Percentiles rank a stretch among this genome's conserved stretches.
Evolutionary conservation across 2,888 invertebrate species (phyloP).

Genomic region (Flabesymbios commensalis): DNA sequence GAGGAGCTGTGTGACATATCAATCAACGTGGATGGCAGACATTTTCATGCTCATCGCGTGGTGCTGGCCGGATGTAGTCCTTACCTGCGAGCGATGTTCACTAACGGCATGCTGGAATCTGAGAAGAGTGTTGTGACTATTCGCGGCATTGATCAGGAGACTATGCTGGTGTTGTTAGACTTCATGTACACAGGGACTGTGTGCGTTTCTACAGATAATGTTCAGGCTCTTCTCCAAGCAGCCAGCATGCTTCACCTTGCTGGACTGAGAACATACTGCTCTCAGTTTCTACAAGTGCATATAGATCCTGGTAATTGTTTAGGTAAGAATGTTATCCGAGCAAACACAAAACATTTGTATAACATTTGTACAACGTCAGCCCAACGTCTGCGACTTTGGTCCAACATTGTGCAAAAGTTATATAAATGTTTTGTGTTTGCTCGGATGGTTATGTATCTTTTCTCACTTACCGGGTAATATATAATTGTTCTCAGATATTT

Average conservation of each 20-base stretch:
- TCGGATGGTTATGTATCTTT: no score
- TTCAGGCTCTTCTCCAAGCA: slow-evolving; percentile 54
- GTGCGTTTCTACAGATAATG: slow-evolving; percentile 54
- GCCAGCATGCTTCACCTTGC: slow-evolving; percentile 52
- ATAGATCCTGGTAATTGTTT: slow-evolving; percentile 54
- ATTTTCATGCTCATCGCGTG: slow-evolving; percentile 54
- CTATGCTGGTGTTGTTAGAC: slow-evolving; percentile 53
- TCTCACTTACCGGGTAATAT: no score
- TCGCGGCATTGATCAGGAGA: slow-evolving; percentile 50
- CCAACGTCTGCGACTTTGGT: no score
- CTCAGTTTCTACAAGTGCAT: slow-evolving; percentile 55
- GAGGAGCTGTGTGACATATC: slow-evolving; percentile 53
- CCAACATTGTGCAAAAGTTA: no score
- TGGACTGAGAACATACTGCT: slow-evolving; percentile 47
- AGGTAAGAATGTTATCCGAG: no score
- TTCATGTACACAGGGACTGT: slow-evolving; percentile 57
- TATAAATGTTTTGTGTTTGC: no score
- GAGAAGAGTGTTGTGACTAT: slow-evolving; percentile 49
- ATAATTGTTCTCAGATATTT: no score
- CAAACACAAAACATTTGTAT: no score
- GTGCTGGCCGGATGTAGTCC: slow-evolving; percentile 57
- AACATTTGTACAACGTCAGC: no score
- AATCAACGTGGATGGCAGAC: slow-evolving; percentile 45
- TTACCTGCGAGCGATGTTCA: slow-evolving; percentile 58
- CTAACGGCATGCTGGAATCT: slow-evolving; percentile 57